phyloP scores from a whole-genome alignment of 2,888 invertebrate species.

The Protonemura montana region DNA sequence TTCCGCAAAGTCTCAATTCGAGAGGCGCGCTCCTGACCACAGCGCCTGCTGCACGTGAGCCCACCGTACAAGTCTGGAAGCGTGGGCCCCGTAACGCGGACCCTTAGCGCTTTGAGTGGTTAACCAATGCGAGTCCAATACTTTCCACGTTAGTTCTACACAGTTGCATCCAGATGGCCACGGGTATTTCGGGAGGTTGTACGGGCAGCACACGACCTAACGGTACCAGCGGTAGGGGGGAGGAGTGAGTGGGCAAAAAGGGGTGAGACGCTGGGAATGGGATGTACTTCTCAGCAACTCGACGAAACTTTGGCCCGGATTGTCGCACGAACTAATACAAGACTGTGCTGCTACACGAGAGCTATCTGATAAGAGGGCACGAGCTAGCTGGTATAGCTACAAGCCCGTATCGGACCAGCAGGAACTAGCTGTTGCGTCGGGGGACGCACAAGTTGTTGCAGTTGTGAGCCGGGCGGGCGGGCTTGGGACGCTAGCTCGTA shows the following conservation, averaged over 20 bases:
- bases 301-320: slow-evolving; percentile 26
- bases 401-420: background rate
- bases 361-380: background rate
- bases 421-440: slow-evolving; percentile 12
- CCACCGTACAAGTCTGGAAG: background rate
- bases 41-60: slow-evolving; percentile 32
- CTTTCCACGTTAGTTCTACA: slow-evolving; percentile 48
- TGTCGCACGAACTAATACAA: slow-evolving; percentile 25
- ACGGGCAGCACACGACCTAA: background rate
- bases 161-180: slow-evolving; percentile 47
- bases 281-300: slow-evolving; percentile 22
- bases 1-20: background rate
- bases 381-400: background rate
- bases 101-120: slow-evolving; percentile 43
- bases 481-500: too few species aligned
- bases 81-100: slow-evolving; percentile 17
- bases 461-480: background rate
- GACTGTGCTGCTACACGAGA: slow-evolving; percentile 7
- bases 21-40: slow-evolving; percentile 23
- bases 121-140: slow-evolving; percentile 47
- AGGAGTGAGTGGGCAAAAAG: background rate
- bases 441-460: slow-evolving; percentile 12
- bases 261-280: slow-evolving; percentile 9
- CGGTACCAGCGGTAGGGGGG: background rate
- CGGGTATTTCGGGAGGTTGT: background rate